Percentiles rank a stretch among this genome's conserved stretches.
Conservation (phyloP, 2,888 invertebrate genomes). For the Emesis castigata region DNA sequence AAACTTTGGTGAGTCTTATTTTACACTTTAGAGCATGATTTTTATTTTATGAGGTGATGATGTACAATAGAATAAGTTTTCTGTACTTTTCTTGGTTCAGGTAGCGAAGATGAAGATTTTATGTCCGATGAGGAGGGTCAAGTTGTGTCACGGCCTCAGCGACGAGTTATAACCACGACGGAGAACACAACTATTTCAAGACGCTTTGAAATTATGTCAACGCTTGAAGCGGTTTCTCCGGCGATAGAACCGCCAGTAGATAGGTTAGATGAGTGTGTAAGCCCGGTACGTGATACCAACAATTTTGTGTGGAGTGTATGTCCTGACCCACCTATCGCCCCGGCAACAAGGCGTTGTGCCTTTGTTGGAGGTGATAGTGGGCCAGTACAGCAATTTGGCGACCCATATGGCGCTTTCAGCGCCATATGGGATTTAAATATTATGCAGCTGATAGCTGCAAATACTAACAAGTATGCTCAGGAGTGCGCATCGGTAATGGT, state of each 20-base stretch:
- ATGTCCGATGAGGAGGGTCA: not conserved
- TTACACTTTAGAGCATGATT: not conserved
- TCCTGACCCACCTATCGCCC: not conserved
- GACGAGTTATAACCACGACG: not conserved
- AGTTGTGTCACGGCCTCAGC: not conserved
- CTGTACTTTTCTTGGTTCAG: not conserved
- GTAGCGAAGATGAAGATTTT: not conserved
- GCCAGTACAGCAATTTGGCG: not conserved
- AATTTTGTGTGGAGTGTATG: not conserved
- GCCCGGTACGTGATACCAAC: not conserved
- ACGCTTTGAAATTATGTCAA: not conserved
- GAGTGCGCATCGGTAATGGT: slow-evolving; percentile 47
- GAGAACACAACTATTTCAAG: not conserved
- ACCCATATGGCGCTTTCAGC: not conserved
- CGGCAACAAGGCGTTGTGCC: not conserved
- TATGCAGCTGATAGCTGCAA: slow-evolving; percentile 64
- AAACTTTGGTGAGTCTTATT: not conserved
- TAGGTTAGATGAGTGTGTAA: not conserved
- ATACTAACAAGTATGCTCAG: slow-evolving; percentile 69
- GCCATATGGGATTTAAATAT: slow-evolving; percentile 67
- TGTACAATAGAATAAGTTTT: not conserved
- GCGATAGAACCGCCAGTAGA: not conserved
- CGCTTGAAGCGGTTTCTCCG: not conserved
- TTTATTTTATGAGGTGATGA: not conserved
- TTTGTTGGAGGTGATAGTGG: not conserved